Percentiles rank a stretch among this genome's conserved stretches.
Evolutionary conservation across 2,113 vertebrate genomes (phyloP).

Genomic region (Actenoides hombroni): DNA sequence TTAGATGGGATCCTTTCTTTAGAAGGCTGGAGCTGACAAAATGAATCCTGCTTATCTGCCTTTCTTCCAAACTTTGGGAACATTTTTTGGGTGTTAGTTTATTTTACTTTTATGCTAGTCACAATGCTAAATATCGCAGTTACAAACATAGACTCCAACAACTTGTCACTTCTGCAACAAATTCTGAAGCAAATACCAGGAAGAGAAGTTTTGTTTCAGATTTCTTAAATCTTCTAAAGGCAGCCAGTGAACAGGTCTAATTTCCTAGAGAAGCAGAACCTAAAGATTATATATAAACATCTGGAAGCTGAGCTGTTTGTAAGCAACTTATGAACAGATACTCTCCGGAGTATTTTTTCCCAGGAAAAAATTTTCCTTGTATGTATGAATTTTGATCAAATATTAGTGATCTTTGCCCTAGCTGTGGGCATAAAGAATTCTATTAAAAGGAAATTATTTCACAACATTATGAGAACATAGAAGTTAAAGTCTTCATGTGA

Average conservation of each 20-base stretch:
- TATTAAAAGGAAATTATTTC: neutral
- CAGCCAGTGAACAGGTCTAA: neutral
- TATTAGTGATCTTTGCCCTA: neutral
- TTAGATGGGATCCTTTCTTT: neutral
- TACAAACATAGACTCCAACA: neutral
- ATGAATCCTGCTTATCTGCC: neutral
- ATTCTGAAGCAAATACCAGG: neutral
- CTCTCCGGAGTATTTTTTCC: neutral
- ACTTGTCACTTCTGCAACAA: neutral
- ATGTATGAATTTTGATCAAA: neutral
- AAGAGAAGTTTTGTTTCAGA: neutral
- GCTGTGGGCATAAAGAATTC: neutral
- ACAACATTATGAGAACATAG: neutral
- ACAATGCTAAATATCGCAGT: neutral
- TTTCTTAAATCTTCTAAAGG: neutral
- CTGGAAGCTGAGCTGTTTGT: neutral
- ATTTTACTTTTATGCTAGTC: neutral
- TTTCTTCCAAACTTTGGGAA: neutral
- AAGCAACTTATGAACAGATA: neutral
- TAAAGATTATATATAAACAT: neutral
- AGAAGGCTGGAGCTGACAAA: neutral
- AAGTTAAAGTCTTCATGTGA: neutral
- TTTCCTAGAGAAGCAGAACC: neutral
- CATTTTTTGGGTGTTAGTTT: neutral
- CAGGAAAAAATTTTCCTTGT: neutral